These are phyloP conservation scores for Xylocampa areola DNA, from an alignment of 2,888 invertebrate species.

Conservation along the genomic window DNA sequence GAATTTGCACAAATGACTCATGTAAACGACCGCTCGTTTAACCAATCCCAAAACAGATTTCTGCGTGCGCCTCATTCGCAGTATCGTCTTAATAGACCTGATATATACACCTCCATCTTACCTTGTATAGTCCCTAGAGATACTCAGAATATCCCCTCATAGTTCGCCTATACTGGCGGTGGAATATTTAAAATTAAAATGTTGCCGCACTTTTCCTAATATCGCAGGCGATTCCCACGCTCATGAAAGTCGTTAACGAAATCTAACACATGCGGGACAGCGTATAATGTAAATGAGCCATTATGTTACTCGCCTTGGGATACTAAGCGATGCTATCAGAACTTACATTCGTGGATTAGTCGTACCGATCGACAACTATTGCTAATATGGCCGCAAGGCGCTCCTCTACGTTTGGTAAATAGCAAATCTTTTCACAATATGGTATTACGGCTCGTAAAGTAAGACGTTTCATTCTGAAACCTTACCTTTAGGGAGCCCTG, in stretches of 20 bases:
- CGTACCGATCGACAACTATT: constrained; percentile 44
- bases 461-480: constrained; percentile 73
- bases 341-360: constrained; percentile 52
- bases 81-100: constrained; percentile 20
- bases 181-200: constrained; percentile 49
- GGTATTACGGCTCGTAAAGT: constrained; percentile 69
- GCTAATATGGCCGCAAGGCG: constrained; percentile 48
- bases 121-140: constrained; percentile 31
- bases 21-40: constrained; percentile 42
- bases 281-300: constrained; percentile 60
- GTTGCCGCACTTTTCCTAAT: constrained; percentile 29
- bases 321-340: constrained; percentile 58
- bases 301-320: constrained; percentile 53
- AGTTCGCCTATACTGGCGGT: constrained; percentile 15
- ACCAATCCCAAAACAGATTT: constrained; percentile 40
- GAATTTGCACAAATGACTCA: constrained; percentile 36
- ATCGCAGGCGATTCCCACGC: constrained; percentile 47
- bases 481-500: constrained; percentile 71
- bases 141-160: constrained; percentile 20
- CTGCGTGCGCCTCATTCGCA: constrained; percentile 16
- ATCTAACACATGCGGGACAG: constrained; percentile 54
- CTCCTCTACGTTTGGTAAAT: constrained; percentile 54
- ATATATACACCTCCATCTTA: constrained; percentile 28
- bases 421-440: constrained; percentile 73
- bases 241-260: constrained; percentile 59